Percentiles rank a stretch among this genome's conserved stretches.
Evolutionary conservation across 2,888 invertebrate genomes (phyloP).

Genomic region (Pilophorus perplexus): DNA sequence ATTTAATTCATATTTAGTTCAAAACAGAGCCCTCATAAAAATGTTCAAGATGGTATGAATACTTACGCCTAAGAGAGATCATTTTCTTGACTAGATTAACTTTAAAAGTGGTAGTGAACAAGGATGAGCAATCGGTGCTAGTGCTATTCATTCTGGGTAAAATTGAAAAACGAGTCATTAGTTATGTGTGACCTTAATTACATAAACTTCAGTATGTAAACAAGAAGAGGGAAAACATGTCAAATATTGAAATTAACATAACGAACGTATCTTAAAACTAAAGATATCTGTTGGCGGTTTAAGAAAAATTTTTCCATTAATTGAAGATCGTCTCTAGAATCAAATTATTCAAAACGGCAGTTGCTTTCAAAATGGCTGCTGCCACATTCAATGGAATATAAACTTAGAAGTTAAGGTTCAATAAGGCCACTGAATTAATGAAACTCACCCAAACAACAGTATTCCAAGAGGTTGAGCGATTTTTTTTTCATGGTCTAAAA

Average conservation of each 20-base stretch:
- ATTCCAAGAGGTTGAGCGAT: background rate
- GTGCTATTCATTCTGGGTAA: background rate
- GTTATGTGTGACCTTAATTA: background rate
- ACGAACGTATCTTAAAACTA: too few species aligned
- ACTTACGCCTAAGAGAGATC: background rate
- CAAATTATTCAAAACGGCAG: too few species aligned
- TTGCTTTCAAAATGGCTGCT: too few species aligned
- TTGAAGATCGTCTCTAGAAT: too few species aligned
- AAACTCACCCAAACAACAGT: conserved; percentile 24
- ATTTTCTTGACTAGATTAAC: background rate
- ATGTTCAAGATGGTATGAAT: background rate
- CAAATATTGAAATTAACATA: too few species aligned
- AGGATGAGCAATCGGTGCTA: background rate
- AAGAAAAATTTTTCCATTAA: too few species aligned
- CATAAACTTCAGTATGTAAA: background rate
- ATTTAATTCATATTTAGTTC: background rate
- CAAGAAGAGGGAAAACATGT: too few species aligned
- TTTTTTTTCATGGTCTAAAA: background rate
- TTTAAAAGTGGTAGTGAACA: conserved; percentile 14
- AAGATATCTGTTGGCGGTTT: too few species aligned
- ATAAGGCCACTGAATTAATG: background rate
- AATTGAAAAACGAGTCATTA: background rate
- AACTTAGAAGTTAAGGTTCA: background rate
- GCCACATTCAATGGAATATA: background rate
- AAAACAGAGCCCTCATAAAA: background rate